phyloP scores from a whole-genome alignment of 2,888 invertebrate genomes.

The Nasonia oneida region DNA sequence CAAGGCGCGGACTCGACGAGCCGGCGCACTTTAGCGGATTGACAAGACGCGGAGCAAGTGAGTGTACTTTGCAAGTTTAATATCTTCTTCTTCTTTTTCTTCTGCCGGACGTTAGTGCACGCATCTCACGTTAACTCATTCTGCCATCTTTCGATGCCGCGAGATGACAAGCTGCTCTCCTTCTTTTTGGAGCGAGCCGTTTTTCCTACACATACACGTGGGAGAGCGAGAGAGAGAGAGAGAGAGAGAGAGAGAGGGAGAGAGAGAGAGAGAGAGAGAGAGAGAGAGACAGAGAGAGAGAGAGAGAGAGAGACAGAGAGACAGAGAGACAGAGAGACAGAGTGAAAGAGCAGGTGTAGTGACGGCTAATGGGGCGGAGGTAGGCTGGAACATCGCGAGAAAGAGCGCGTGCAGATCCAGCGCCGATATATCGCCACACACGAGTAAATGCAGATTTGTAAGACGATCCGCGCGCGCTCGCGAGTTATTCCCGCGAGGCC shows the following conservation, averaged over 20 bases:
- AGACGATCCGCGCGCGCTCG: background rate
- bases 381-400: background rate
- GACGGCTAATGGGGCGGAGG: background rate
- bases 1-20: background rate
- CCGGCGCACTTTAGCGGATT: conserved; percentile 11
- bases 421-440: background rate
- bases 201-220: background rate
- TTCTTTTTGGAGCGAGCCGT: background rate
- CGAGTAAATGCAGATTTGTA: conserved; percentile 42
- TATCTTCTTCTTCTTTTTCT: conserved; percentile 45
- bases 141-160: background rate
- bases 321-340: background rate
- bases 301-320: background rate
- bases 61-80: conserved; percentile 51
- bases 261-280: background rate
- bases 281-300: background rate
- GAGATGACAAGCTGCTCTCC: conserved; percentile 3
- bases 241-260: background rate
- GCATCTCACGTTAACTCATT: conserved; percentile 36
- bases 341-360: background rate
- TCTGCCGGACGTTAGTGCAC: background rate
- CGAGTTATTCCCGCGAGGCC: conserved; percentile 27
- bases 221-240: background rate
- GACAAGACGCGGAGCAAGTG: conserved; percentile 28
- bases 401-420: background rate